Conservation (phyloP, 2,888 invertebrate genomes). For the Drosophila siamana region DNA sequence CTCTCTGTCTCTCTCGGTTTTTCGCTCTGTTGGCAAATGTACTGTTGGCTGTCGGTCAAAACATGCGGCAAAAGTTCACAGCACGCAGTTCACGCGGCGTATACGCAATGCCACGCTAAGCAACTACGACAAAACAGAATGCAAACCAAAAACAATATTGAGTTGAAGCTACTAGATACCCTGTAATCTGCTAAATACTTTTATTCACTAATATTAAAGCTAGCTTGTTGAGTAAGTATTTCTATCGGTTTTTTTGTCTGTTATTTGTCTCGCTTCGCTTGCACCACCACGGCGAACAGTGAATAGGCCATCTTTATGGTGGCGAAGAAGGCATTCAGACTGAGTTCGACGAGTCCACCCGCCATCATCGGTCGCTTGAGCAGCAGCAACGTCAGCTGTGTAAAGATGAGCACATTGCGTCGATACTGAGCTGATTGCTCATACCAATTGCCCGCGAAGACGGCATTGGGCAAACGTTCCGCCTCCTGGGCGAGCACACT, state of each 20-base stretch:
- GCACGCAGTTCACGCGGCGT: constrained; percentile 42
- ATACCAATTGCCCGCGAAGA: constrained; percentile 66
- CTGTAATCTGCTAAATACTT: no score
- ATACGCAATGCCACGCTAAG: constrained; percentile 56
- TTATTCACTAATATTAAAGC: no score
- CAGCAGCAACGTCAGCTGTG: constrained; percentile 40
- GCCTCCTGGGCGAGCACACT: constrained; percentile 51
- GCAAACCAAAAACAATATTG: constrained; percentile 7
- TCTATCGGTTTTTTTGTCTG: neutral
- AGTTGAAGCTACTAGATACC: neutral
- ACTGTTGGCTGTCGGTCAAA: constrained; percentile 43
- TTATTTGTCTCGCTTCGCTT: neutral
- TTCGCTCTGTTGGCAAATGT: constrained; percentile 1
- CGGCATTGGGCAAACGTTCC: constrained; percentile 49
- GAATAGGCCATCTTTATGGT: constrained; percentile 73
- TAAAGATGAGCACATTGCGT: constrained; percentile 51
- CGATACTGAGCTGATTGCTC: constrained; percentile 37
- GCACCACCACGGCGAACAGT: constrained; percentile 61
- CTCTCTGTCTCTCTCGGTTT: neutral
- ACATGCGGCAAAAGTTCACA: constrained; percentile 42
- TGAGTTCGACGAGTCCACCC: constrained; percentile 55
- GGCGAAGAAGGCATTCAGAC: constrained; percentile 58
- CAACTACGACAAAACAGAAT: constrained; percentile 36
- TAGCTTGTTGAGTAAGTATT: no score
- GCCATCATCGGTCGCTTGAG: constrained; percentile 42